Evolutionary conservation across 2,888 invertebrate species (phyloP), one percentile per base, ranked within the genome.

Genomic region (Alloplasta piceator): DNA sequence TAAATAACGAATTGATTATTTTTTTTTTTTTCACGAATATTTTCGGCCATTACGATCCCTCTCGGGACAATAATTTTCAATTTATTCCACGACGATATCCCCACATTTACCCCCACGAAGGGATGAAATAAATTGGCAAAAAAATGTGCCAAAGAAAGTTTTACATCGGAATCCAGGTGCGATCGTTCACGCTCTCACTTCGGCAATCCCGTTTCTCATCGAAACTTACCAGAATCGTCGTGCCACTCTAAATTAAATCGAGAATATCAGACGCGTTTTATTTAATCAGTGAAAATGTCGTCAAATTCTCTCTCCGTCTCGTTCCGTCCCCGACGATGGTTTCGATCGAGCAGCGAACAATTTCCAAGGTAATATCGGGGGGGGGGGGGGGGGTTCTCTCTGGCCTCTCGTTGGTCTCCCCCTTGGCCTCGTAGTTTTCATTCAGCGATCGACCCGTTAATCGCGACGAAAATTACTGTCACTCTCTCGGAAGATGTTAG

Each of bases 191-290:
- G 52, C 68, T 10, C 68, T 68, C 41, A 3, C 3, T 1, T 68
- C n/a, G 41, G 60, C 2, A n/a, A 14, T 12, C 58, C 66, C 50
- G 52, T 75, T 76, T 58, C 76, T 78, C 72, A 64, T 55, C 82
- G 80, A 36, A 1, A 26, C 70, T 41, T 56, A 60, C 60, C 77
- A 38, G 66, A 79, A 64, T 72, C 61, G 71, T 78, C 60, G 78
- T 66, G 78, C 79, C 83, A 84, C 84, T 91, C 87, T 88, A 90
- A 91, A 91, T 91, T 90, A 89, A 90, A 91, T 91, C 85, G 88
- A 88, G 86, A 89, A 90, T 90, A 90, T 90, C 91, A 91, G 91
- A 90, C 90, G 86, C 90, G 88, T 90, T 91, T 91, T 91, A 91
- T 91, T 91, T 89, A 90, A 91, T 91, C 90, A 90, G 85, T 80